Base-by-base conservation (phyloP, 64 coral and sea anemone genomes). In the Porites lutea region DNA sequence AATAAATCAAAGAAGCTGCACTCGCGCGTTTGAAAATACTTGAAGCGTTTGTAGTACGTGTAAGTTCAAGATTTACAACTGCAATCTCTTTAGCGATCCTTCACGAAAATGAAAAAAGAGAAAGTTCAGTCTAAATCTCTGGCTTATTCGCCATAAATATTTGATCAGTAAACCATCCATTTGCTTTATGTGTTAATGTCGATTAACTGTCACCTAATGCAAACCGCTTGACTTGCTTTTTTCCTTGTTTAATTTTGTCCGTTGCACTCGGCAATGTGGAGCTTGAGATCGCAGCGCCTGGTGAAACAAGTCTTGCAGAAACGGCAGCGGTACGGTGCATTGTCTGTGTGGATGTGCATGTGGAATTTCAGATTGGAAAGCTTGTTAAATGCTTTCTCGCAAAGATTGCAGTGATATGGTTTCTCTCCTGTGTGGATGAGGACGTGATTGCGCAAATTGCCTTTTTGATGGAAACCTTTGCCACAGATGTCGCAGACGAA, bases 391-490 rank as follows among this genome's bases (percentile, higher is more conserved):
- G 91, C 82, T 76, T 93, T 93, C 50, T 93, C 85, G 70, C 91
- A 93, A 53, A 93, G 82, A 71, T 72, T 87, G 48, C 91, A 93
- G 45, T 86, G 83, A 53, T 93, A 87, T 4, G 91, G 91, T 64
- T 93, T 93, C 74, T 93, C 91, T 19, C 91, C 91, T 48, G 91
- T 82, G 51, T 93, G 91, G 60, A 93, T 93, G 9, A 93, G 91
- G 45, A 93, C 65, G 45, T 93, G 91, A 65, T 93, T 93, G 4
- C 91, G 91, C 71, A 93, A 71, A 64, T 93, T 93, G 90, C 91
- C 91, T 93, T 93, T 93, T 93, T 93, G 91, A 87, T 93, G 91
- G 48, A 93, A 93, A 8, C 91, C 91, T 50, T 93, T 93, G 22
- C 83, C 91, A 16, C 91, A 93, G 6, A 93, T 85, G 13, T 93